These are phyloP conservation scores for Cyprinodon tularosa DNA, from an alignment of 2,113 vertebrate species.

Conservation along the genomic window DNA sequence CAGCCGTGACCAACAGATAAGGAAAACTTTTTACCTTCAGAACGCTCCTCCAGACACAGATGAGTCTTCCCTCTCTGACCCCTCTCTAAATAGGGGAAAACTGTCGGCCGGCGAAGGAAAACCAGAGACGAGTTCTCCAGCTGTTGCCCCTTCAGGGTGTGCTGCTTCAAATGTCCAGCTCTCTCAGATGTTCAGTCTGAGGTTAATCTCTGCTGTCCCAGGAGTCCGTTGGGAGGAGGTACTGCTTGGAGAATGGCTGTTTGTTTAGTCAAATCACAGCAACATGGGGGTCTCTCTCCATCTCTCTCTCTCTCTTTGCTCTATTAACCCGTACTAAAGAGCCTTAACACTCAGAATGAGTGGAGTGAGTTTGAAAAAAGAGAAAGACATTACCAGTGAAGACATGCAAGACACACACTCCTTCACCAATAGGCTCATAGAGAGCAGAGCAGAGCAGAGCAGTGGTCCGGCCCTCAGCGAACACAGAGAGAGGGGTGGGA, in stretches of 20 bases:
- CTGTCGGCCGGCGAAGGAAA: constrained; percentile 31
- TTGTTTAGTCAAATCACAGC: constrained; percentile 79
- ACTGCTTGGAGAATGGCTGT: constrained; percentile 58
- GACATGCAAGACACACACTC: constrained; percentile 37
- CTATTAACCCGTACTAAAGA: constrained; percentile 42
- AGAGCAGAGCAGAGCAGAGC: constrained; percentile 42
- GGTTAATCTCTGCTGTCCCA: constrained; percentile 74
- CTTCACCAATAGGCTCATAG: constrained; percentile 56
- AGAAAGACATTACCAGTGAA: constrained; percentile 42
- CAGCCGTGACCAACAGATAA: constrained; percentile 31
- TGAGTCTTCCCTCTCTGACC: constrained; percentile 30
- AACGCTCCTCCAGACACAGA: constrained; percentile 32
- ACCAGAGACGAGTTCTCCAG: constrained; percentile 63
- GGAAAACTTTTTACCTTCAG: constrained; percentile 70
- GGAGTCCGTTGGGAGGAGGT: constrained; percentile 67
- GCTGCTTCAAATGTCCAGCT: constrained; percentile 60
- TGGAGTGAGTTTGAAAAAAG: constrained; percentile 51
- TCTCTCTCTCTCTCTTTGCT: constrained; percentile 26
- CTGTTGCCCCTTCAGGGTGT: constrained; percentile 53
- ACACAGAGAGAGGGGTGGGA: constrained; percentile 19
- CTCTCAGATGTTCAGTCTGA: constrained; percentile 72
- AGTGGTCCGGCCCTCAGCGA: constrained; percentile 52
- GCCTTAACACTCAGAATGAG: constrained; percentile 62
- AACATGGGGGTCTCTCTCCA: constrained; percentile 52
- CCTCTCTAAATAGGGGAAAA: background rate